Evolutionary conservation across 2,888 invertebrate species (phyloP).

Genomic region (Drosophila siamana): DNA sequence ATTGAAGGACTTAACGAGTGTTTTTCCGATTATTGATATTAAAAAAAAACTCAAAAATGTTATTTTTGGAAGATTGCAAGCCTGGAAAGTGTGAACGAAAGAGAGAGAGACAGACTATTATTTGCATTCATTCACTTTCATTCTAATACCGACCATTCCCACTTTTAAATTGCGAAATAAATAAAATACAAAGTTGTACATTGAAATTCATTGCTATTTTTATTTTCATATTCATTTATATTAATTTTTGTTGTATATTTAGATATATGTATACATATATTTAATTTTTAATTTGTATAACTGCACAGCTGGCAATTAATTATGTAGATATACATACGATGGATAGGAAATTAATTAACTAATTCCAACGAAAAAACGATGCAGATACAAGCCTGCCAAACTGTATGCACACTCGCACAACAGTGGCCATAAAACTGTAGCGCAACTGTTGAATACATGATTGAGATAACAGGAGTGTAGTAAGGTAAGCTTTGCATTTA

Average conservation of each 20-base stretch:
- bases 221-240: conserved; percentile 51
- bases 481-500: conserved; percentile 7
- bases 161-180: background rate
- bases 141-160: background rate
- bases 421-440: conserved; percentile 19
- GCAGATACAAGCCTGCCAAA: conserved; percentile 21
- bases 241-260: conserved; percentile 43
- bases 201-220: conserved; percentile 58
- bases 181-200: conserved; percentile 22
- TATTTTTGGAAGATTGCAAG: no score
- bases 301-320: conserved; percentile 56
- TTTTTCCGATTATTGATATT: no score
- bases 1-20: no score
- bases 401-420: conserved; percentile 5
- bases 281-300: conserved; percentile 33
- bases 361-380: conserved; percentile 32
- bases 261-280: conserved; percentile 48
- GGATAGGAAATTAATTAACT: conserved; percentile 26
- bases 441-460: conserved; percentile 5
- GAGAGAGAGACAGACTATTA: background rate
- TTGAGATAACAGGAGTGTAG: conserved; percentile 4
- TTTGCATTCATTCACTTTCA: background rate
- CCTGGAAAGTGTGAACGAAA: background rate
- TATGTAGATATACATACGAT: conserved; percentile 28
- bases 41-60: no score